Percentiles rank a stretch among this genome's conserved stretches.
Evolutionary conservation across 2,888 invertebrate species (phyloP).

Genomic region (Taenaris catops): DNA sequence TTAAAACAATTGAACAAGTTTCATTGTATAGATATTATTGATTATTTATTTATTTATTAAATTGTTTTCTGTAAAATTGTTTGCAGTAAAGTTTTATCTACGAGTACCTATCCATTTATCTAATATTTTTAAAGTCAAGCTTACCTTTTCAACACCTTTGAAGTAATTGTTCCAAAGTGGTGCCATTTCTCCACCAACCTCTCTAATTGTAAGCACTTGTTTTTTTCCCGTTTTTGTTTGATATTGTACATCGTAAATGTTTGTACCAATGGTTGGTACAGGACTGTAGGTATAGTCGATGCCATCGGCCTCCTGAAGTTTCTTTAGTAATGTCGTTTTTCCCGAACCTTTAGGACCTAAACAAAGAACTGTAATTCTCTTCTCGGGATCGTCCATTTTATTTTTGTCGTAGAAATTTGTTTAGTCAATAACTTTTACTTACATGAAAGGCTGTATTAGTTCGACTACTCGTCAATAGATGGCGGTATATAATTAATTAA

Average conservation of each 20-base stretch:
- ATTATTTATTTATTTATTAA: too few species aligned
- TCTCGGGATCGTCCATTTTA: slow-evolving; percentile 61
- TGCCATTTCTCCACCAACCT: slow-evolving; percentile 91
- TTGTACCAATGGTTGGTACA: slow-evolving; percentile 89
- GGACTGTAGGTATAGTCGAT: slow-evolving; percentile 89
- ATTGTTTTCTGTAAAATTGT: too few species aligned
- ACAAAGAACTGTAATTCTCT: slow-evolving; percentile 78
- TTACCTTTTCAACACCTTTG: slow-evolving; percentile 79
- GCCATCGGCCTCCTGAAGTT: slow-evolving; percentile 83
- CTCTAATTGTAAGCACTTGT: slow-evolving; percentile 81
- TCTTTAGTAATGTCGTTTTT: slow-evolving; percentile 88
- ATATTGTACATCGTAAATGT: slow-evolving; percentile 83
- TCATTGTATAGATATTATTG: too few species aligned
- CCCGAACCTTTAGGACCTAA: slow-evolving; percentile 90
- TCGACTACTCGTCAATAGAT: slow-evolving; percentile 46
- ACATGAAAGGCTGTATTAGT: background rate
- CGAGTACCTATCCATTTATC: too few species aligned
- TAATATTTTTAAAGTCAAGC: slow-evolving; percentile 5
- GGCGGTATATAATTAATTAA: slow-evolving; percentile 30
- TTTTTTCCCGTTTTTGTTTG: slow-evolving; percentile 70
- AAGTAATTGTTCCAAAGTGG: slow-evolving; percentile 90
- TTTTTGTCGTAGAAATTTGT: slow-evolving; percentile 23
- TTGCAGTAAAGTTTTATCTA: too few species aligned
- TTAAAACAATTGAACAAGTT: too few species aligned
- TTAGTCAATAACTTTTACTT: slow-evolving; percentile 26